Evolutionary conservation across 2,113 vertebrate species (phyloP).

Genomic region (Myiozetetes cayanensis): DNA sequence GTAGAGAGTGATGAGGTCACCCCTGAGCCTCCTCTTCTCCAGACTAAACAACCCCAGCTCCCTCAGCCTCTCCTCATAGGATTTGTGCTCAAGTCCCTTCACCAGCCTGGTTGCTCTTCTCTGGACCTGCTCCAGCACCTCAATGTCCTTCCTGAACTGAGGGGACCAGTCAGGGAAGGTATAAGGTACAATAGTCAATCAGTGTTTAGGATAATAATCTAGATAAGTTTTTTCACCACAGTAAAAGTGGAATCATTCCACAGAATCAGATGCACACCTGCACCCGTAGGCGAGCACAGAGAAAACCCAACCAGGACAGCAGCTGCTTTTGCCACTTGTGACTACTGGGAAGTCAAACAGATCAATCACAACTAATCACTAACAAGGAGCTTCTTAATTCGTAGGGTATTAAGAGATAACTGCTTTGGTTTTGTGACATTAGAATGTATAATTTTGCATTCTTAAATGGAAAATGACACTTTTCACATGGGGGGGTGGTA

Average conservation of each 20-base stretch:
- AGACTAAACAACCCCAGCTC: neutral
- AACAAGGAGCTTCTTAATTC: neutral
- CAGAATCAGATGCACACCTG: neutral
- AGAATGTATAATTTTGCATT: neutral
- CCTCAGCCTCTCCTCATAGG: neutral
- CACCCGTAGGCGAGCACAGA: fast-evolving
- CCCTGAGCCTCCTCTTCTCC: neutral
- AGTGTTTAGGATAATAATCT: neutral
- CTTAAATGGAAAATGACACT: neutral
- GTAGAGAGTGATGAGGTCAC: neutral
- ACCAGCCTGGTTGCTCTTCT: neutral
- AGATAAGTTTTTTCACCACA: neutral
- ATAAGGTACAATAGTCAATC: fast-evolving
- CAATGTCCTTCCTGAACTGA: too few relatives aligned
- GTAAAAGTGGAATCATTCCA: neutral
- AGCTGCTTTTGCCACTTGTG: neutral
- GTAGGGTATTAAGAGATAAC: neutral
- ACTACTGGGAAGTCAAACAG: fast-evolving
- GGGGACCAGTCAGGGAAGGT: neutral
- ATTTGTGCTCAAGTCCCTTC: neutral
- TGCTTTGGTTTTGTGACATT: neutral
- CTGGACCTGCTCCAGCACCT: too few relatives aligned
- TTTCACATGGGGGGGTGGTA: neutral
- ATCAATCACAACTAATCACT: neutral
- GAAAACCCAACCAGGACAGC: neutral